Evolutionary conservation across 2,113 vertebrate species (phyloP).

Genomic region (Hystrix cristata): DNA sequence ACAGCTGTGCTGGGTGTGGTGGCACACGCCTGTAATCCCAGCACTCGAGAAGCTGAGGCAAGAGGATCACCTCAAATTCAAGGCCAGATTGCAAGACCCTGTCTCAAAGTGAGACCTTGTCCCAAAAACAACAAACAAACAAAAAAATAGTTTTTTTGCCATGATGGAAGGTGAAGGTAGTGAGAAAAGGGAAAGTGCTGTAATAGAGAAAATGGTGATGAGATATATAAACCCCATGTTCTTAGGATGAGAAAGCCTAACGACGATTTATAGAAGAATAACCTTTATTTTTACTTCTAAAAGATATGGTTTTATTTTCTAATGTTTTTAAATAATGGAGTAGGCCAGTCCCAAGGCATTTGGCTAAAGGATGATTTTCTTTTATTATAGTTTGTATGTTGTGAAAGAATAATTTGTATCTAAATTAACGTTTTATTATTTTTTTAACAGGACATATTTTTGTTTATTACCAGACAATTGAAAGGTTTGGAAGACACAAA

Average conservation of each 20-base stretch:
- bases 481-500: constrained; percentile 99
- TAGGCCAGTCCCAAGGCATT: neutral
- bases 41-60: too few species aligned
- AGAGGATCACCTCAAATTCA: too few species aligned
- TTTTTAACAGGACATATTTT: constrained; percentile 96
- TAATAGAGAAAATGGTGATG: neutral
- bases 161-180: neutral
- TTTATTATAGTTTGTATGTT: constrained; percentile 65
- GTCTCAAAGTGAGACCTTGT: too few species aligned
- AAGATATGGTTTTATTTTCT: constrained; percentile 46
- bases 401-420: constrained; percentile 64
- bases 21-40: too few species aligned
- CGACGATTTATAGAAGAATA: neutral
- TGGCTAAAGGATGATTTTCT: constrained; percentile 50
- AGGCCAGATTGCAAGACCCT: too few species aligned
- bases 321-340: constrained; percentile 43
- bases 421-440: constrained; percentile 75
- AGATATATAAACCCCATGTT: neutral
- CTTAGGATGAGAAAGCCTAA: constrained; percentile 14
- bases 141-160: neutral
- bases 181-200: neutral
- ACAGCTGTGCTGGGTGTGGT: neutral
- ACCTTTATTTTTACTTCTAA: constrained; percentile 49
- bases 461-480: constrained; percentile 99
- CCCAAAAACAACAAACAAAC: too few species aligned